A percentile compares a stretch with the other conserved stretches of the same genome.
These are phyloP conservation scores for Thamnaconus septentrionalis DNA, from an alignment of 2,113 vertebrate species.

Conservation along the genomic window DNA sequence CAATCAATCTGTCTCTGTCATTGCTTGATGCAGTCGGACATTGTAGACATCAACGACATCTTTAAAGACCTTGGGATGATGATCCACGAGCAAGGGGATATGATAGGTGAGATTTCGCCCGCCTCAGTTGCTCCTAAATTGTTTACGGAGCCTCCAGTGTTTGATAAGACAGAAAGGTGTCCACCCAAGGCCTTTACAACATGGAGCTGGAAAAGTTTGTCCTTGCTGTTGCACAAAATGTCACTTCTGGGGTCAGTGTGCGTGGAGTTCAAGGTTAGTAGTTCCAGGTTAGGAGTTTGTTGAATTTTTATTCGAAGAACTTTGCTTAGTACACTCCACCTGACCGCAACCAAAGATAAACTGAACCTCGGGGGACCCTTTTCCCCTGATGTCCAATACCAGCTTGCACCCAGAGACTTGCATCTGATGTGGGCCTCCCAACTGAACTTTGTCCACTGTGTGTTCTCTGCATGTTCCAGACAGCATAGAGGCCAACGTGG, in stretches of 20 bases:
- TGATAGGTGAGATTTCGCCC: conserved; percentile 86
- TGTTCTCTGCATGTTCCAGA: conserved; percentile 75
- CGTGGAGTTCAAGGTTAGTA: not conserved
- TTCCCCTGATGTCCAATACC: too few relatives aligned
- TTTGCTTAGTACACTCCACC: not conserved
- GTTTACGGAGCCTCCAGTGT: too few relatives aligned
- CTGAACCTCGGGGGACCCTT: too few relatives aligned
- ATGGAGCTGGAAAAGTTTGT: too few relatives aligned
- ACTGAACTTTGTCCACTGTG: not conserved
- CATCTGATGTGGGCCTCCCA: too few relatives aligned
- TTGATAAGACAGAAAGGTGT: too few relatives aligned
- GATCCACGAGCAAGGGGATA: conserved; percentile 96
- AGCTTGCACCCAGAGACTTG: too few relatives aligned
- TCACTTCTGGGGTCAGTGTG: too few relatives aligned
- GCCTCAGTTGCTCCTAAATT: not conserved
- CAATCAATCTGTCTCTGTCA: conserved; percentile 2
- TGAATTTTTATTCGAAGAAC: not conserved
- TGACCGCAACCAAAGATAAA: not conserved
- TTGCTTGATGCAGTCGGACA: conserved; percentile 84
- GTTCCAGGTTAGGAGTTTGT: not conserved
- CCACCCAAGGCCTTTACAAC: too few relatives aligned
- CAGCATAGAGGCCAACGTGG: conserved; percentile 98
- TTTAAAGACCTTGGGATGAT: conserved; percentile 97
- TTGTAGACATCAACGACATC: conserved; percentile 96
- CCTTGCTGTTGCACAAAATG: too few relatives aligned